These are phyloP conservation scores for Diarsia brunnea DNA, from an alignment of 2,888 invertebrate species.

Conservation along the genomic window DNA sequence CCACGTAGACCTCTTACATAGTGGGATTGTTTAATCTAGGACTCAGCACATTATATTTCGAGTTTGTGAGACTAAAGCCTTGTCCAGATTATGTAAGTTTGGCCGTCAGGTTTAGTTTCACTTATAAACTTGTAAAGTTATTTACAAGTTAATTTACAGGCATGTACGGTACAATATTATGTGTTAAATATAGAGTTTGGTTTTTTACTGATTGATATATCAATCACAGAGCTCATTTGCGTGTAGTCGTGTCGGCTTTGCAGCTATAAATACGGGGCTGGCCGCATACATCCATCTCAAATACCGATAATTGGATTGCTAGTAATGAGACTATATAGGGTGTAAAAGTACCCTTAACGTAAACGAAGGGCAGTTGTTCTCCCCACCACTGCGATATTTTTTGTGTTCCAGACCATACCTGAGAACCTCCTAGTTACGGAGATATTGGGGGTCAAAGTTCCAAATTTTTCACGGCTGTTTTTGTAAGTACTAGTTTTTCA, in stretches of 20 bases:
- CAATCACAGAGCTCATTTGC: conserved; percentile 6
- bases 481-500: no score
- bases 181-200: background rate
- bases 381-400: no score
- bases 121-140: conserved; percentile 37
- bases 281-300: conserved; percentile 18
- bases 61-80: conserved; percentile 60
- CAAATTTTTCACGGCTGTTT: no score
- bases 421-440: no score
- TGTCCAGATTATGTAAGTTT: conserved; percentile 52
- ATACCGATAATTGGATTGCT: conserved; percentile 17
- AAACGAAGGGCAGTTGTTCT: no score
- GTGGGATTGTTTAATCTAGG: conserved; percentile 68
- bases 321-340: conserved; percentile 7
- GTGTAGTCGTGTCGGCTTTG: background rate
- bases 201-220: conserved; percentile 10
- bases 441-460: no score
- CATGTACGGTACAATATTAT: background rate
- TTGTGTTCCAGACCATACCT: no score
- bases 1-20: conserved; percentile 39
- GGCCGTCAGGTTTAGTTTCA: conserved; percentile 42
- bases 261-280: background rate
- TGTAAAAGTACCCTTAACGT: no score
- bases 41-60: conserved; percentile 60
- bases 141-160: conserved; percentile 29